These are phyloP conservation scores for Morus bassanus DNA, from an alignment of 2,797 vertebrate genomes.

Conservation along the genomic window DNA sequence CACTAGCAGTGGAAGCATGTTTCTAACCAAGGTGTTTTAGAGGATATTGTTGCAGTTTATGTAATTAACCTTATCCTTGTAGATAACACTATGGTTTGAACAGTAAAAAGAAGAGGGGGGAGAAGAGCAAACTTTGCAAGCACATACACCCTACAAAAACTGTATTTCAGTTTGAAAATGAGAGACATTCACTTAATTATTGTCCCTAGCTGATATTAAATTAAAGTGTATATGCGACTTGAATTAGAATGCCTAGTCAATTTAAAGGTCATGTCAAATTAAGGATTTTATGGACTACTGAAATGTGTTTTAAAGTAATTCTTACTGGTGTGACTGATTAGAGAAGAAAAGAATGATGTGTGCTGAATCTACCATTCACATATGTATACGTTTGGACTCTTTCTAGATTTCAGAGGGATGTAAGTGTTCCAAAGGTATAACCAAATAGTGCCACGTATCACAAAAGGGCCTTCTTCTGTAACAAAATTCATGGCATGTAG, in stretches of 20 bases:
- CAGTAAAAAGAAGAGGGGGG: neutral
- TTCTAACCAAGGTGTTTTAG: neutral
- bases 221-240: conserved; percentile 48
- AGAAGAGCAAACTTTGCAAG: neutral
- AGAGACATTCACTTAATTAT: conserved; percentile 39
- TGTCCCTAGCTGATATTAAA: conserved; percentile 62
- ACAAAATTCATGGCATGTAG: neutral
- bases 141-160: neutral
- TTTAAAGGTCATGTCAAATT: conserved; percentile 61
- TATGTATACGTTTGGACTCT: neutral
- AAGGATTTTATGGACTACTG: conserved; percentile 24
- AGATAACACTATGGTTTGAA: neutral
- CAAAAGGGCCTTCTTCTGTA: neutral
- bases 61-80: neutral
- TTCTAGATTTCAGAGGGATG: neutral
- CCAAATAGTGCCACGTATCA: neutral
- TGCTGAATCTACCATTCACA: neutral
- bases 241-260: conserved; percentile 49
- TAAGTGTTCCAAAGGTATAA: neutral
- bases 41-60: neutral
- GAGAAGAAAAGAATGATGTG: neutral
- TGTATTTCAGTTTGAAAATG: conserved; percentile 53
- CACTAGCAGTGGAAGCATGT: neutral
- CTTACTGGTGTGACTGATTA: neutral
- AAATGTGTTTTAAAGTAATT: conserved; percentile 51